Evolutionary conservation across 2,888 invertebrate genomes (phyloP).

Genomic region (Trissoscelio sp.): DNA sequence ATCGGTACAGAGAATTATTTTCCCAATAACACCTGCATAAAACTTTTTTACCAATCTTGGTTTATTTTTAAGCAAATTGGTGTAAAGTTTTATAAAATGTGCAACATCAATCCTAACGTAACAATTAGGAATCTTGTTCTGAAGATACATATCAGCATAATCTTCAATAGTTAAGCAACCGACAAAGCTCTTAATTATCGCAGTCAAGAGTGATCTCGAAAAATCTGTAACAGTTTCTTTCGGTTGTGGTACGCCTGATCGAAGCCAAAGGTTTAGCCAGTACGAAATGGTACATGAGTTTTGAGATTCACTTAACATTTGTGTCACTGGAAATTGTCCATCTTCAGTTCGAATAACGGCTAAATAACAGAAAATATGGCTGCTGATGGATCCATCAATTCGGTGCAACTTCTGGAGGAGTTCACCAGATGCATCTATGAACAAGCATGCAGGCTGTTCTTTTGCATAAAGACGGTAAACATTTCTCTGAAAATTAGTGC

Average conservation of each 20-base stretch:
- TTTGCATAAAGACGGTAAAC: not conserved
- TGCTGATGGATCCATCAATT: not conserved
- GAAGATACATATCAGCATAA: constrained; percentile 34
- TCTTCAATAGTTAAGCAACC: constrained; percentile 44
- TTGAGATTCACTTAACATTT: constrained; percentile 64
- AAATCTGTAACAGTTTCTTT: constrained; percentile 43
- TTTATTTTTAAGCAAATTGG: constrained; percentile 12
- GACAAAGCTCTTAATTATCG: constrained; percentile 48
- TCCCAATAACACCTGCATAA: constrained; percentile 31
- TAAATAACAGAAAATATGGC: constrained; percentile 12
- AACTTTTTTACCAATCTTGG: constrained; percentile 21
- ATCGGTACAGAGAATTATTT: constrained; percentile 28
- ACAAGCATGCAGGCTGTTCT: not conserved
- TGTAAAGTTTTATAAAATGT: constrained; percentile 45
- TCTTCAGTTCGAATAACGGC: constrained; percentile 20
- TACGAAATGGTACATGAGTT: constrained; percentile 33
- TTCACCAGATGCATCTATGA: constrained; percentile 21
- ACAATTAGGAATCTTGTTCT: constrained; percentile 20
- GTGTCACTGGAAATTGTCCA: constrained; percentile 56
- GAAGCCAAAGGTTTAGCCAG: constrained; percentile 59
- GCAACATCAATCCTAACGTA: constrained; percentile 50
- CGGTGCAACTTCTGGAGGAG: not conserved
- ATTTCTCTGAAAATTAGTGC: not conserved
- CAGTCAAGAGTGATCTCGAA: constrained; percentile 22
- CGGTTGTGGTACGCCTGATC: constrained; percentile 1